phyloP scores from a whole-genome alignment of 2,113 vertebrate species.

The Macaca nemestrina region DNA sequence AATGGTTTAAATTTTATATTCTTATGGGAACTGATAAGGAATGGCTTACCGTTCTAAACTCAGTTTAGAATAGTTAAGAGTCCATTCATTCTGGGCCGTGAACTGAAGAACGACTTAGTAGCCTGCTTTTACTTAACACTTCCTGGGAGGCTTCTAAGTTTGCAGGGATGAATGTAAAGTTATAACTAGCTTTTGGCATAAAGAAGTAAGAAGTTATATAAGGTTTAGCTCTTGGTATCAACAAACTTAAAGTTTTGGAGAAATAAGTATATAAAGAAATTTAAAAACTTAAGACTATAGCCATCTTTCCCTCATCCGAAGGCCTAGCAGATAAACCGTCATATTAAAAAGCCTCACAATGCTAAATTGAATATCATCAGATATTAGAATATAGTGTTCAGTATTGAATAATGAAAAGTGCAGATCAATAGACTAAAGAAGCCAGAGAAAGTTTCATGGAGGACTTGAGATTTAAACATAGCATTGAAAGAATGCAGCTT shows the following conservation, averaged over 20 bases:
- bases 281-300: neutral
- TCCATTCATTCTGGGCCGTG: neutral
- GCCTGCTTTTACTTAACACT: neutral
- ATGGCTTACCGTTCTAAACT: neutral
- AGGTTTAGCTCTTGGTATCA: neutral
- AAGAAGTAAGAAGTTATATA: neutral
- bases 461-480: neutral
- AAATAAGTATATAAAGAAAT: neutral
- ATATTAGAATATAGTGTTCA: neutral
- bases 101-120: neutral
- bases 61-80: neutral
- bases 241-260: neutral
- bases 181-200: neutral
- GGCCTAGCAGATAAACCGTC: neutral
- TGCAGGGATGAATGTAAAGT: neutral
- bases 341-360: neutral
- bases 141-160: neutral
- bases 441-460: neutral
- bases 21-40: neutral
- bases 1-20: neutral
- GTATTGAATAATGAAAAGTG: neutral
- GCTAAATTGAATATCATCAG: neutral
- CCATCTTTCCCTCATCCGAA: neutral
- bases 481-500: neutral
- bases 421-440: neutral